phyloP scores from a whole-genome alignment of 2,113 vertebrate species.

The Megaleporinus macrocephalus region DNA sequence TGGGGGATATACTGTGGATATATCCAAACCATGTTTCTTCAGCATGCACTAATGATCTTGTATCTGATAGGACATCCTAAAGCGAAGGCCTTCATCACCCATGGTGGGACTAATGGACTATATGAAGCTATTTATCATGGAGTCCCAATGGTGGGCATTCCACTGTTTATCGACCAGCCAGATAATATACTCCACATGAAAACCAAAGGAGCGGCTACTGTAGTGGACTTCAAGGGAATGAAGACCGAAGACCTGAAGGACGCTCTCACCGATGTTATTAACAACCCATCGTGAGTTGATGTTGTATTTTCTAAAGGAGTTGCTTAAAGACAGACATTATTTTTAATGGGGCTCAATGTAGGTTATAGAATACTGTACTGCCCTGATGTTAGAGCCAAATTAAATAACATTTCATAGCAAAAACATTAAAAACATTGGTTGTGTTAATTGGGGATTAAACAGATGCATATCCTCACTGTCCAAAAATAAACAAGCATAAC shows the following conservation, averaged over 20 bases:
- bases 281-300: slow-evolving; percentile 76
- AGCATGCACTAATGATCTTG: not conserved
- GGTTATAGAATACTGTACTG: no score
- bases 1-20: no score
- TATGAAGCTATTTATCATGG: slow-evolving; percentile 90
- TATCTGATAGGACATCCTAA: slow-evolving; percentile 58
- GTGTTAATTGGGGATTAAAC: no score
- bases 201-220: slow-evolving; percentile 79
- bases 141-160: slow-evolving; percentile 85
- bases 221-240: slow-evolving; percentile 78
- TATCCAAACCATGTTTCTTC: not conserved
- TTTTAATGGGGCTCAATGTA: no score
- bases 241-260: slow-evolving; percentile 71
- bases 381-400: no score
- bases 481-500: no score
- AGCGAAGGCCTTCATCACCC: slow-evolving; percentile 86
- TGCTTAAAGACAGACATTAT: not conserved
- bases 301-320: not conserved
- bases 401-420: no score
- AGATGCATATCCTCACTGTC: no score
- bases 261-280: slow-evolving; percentile 76
- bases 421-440: no score
- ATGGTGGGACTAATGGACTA: slow-evolving; percentile 87
- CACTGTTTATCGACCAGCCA: slow-evolving; percentile 83
- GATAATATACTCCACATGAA: slow-evolving; percentile 83